Conservation (phyloP, 37 sponge, comb jelly and placozoan genomes). For the Ianthella basta region DNA sequence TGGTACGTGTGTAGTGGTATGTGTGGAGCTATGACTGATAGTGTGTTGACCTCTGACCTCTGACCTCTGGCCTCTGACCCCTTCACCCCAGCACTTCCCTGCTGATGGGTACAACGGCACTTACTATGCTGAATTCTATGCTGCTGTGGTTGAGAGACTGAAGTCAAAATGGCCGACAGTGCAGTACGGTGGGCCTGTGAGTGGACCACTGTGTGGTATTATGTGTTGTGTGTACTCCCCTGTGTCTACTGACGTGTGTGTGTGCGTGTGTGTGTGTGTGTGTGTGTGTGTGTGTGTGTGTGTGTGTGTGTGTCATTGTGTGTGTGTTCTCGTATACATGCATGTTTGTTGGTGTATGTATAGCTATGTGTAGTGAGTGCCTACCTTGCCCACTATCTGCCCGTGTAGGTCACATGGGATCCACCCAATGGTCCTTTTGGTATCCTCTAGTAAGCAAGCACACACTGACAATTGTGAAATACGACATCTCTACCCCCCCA, state of each 20-base stretch:
- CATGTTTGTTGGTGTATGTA: background rate
- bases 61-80: too few species aligned
- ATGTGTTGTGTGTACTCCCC: background rate
- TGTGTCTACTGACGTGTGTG: background rate
- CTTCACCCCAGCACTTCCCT: constrained; percentile 13
- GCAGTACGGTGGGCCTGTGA: constrained; percentile 47
- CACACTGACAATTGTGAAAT: too few species aligned
- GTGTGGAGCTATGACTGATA: constrained; percentile 2
- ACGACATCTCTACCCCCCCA: background rate
- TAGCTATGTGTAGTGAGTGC: background rate
- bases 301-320: too few species aligned
- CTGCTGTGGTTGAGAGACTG: constrained; percentile 26
- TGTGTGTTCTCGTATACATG: too few species aligned
- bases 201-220: background rate
- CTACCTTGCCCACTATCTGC: background rate
- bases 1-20: background rate
- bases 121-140: constrained; percentile 40
- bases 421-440: constrained; percentile 29
- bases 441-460: background rate
- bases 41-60: background rate
- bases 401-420: constrained; percentile 13
- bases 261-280: background rate
- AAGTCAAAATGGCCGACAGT: constrained; percentile 28
- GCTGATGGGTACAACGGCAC: constrained; percentile 40
- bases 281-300: too few species aligned